Percentiles rank a stretch among this genome's conserved stretches.
Evolutionary conservation across 2,113 vertebrate species (phyloP).

Genomic region (Clarias batrachus): DNA sequence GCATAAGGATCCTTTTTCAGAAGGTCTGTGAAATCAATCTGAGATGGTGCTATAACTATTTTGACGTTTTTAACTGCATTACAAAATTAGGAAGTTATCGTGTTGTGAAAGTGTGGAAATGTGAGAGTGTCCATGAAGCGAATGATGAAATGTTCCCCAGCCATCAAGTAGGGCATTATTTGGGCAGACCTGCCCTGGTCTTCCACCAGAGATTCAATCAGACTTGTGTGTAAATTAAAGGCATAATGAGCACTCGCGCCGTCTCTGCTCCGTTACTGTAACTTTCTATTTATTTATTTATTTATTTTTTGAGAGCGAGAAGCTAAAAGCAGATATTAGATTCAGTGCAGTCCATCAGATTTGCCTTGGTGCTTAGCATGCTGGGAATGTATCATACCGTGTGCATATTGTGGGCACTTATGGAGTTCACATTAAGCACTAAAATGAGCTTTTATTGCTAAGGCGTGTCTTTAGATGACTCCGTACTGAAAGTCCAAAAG

Average conservation of each 20-base stretch:
- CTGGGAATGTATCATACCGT: neutral
- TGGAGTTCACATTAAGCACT: neutral
- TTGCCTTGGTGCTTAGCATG: neutral
- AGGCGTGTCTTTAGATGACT: neutral
- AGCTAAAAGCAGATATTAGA: neutral
- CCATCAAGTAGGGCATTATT: too few relatives aligned
- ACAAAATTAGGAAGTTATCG: neutral
- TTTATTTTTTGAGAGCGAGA: neutral
- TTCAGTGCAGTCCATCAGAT: neutral
- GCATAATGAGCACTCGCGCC: neutral
- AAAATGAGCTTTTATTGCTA: neutral
- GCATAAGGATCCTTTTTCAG: neutral
- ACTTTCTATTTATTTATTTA: too few relatives aligned
- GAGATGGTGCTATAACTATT: neutral
- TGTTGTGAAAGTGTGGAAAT: neutral
- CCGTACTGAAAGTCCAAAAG: neutral
- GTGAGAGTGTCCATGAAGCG: neutral
- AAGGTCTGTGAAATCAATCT: neutral
- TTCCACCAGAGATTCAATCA: neutral
- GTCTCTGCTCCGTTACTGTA: neutral
- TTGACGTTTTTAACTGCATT: neutral
- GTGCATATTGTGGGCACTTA: neutral
- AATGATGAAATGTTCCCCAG: neutral
- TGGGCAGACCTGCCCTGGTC: neutral
- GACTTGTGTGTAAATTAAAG: neutral